These are phyloP conservation scores for Isaurus tuberculatus DNA, from an alignment of 92 coral and sea anemone genomes.

Conservation along the genomic window DNA sequence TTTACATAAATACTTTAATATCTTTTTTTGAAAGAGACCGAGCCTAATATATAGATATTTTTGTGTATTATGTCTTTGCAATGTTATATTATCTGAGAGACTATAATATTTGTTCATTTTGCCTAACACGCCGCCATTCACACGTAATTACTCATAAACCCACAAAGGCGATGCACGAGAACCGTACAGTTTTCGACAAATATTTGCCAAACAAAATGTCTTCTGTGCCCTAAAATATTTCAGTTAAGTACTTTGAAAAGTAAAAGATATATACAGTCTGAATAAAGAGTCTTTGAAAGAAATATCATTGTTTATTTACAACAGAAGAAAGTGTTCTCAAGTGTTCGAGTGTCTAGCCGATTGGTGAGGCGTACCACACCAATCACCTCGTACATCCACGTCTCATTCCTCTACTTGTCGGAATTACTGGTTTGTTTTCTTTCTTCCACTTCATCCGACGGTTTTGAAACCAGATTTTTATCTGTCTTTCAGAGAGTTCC, in stretches of 20 bases:
- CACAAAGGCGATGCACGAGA: conserved; percentile 20
- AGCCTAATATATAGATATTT: neutral
- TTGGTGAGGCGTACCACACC: neutral
- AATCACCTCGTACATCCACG: conserved; percentile 84
- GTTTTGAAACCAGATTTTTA: conserved; percentile 99
- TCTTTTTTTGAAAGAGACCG: conserved; percentile 15
- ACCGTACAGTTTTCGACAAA: conserved; percentile 8
- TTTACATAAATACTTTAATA: neutral
- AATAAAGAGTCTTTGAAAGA: neutral
- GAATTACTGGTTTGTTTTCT: conserved; percentile 98
- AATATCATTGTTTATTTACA: conserved; percentile 15
- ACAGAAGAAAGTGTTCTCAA: neutral
- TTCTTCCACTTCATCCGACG: conserved; percentile 99
- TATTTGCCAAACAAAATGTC: conserved; percentile 9
- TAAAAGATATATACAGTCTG: neutral
- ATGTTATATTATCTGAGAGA: conserved; percentile 31
- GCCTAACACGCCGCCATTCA: conserved; percentile 32
- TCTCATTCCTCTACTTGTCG: conserved; percentile 98
- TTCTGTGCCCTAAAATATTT: neutral
- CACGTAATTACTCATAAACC: conserved; percentile 43
- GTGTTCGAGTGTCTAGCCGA: neutral
- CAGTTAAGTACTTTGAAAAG: conserved; percentile 12
- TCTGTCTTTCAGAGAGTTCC: conserved; percentile 94
- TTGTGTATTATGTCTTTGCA: neutral
- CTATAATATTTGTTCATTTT: neutral